Conservation (phyloP, 2,113 vertebrate species). For the Balaeniceps rex region DNA sequence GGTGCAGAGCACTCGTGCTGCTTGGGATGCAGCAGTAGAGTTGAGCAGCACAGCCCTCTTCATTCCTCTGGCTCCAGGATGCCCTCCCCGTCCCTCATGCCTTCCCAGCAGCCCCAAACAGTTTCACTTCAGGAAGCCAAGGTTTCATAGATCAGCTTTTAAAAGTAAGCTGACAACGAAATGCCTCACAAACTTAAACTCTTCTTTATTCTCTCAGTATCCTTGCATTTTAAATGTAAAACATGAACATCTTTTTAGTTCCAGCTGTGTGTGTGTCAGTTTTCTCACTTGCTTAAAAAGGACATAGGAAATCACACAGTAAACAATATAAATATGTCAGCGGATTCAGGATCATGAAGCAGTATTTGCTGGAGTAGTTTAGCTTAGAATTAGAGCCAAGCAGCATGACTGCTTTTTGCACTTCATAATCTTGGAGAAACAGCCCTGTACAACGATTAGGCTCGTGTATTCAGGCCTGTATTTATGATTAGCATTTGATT, state of each 20-base stretch:
- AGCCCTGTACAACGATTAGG: neutral
- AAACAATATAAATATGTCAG: neutral
- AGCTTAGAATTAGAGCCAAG: neutral
- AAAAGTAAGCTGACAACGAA: neutral
- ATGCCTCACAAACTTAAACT: neutral
- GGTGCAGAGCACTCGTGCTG: neutral
- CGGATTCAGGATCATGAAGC: neutral
- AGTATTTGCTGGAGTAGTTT: neutral
- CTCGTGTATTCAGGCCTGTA: neutral
- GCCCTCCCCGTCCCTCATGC: rapidly evolving
- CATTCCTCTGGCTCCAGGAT: neutral
- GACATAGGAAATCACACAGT: neutral
- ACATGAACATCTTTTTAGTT: neutral
- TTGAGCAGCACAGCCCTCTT: neutral
- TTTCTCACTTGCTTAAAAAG: neutral
- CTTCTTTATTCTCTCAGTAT: neutral
- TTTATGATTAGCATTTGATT: constrained; percentile 6
- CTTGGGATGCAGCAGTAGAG: neutral
- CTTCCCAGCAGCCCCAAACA: neutral
- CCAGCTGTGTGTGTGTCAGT: neutral
- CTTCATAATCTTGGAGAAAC: neutral
- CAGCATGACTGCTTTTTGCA: neutral
- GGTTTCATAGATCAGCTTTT: neutral
- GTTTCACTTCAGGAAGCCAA: neutral
- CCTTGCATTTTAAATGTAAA: neutral